Conservation (phyloP, 2,113 vertebrate species). For the Leucopsar rothschildi region DNA sequence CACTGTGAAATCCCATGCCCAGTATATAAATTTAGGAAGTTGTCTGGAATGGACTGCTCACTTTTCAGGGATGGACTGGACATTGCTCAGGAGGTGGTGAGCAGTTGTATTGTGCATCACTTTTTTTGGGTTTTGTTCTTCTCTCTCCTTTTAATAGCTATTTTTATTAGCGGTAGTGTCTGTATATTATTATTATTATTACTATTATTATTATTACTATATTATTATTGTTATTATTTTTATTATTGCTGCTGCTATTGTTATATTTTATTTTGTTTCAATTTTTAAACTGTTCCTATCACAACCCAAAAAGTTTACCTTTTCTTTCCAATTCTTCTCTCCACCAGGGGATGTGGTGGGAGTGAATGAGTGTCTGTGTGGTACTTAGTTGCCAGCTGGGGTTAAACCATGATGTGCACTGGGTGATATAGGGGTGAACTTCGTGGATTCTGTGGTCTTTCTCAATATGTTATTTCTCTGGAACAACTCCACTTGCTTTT, state of each 20-base stretch:
- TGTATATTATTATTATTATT: neutral
- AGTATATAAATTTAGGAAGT: neutral
- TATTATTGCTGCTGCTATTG: neutral
- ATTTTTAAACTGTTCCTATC: neutral
- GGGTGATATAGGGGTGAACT: accelerated
- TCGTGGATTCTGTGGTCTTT: neutral
- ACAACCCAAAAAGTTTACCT: neutral
- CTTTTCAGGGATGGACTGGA: neutral
- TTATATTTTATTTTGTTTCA: neutral
- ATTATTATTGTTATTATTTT: neutral
- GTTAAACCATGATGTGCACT: neutral
- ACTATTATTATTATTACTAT: neutral
- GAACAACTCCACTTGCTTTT: neutral
- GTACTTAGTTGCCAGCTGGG: neutral
- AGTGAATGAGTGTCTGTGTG: neutral
- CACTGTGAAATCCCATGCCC: accelerated
- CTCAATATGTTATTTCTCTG: neutral
- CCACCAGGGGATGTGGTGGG: too few relatives aligned
- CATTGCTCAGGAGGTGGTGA: neutral
- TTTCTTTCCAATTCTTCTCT: neutral
- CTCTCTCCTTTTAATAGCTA: neutral
- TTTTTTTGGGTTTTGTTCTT: neutral
- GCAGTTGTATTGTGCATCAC: neutral
- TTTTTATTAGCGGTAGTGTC: neutral
- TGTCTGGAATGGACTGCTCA: neutral